Evolutionary conservation across 2,797 vertebrate species (phyloP), one percentile per base, ranked within the genome.

Genomic region (Allobates femoralis): DNA sequence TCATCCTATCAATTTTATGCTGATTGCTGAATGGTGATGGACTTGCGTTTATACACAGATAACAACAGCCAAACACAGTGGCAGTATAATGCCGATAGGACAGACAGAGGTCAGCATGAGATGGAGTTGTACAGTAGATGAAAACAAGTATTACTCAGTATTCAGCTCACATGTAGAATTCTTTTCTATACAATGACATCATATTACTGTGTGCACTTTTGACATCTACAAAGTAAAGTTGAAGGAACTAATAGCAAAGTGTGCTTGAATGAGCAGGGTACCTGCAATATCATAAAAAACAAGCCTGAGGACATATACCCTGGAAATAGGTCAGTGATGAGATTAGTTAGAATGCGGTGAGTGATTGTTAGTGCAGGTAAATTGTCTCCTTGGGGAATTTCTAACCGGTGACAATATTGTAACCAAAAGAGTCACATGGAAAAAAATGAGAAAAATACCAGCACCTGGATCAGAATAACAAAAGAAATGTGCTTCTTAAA

Each of bases 331-430:
- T 81, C 86, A 88, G 46, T 41, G n/a, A 30, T 37, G 30, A 66
- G 82, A 81, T 76, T 67, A 84, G 81, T 81, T 30, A 80, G 46
- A 75, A 62, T 41, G 75, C 32, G 66, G 75, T 41, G 23, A 67
- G 69, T 66, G 69, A 84, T 34, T 81, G 83, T 74, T 81, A 81
- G 11, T 41, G 77, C 77, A 81, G 83, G 83, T 88, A 85, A 85
- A 81, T 81, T 67, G 75, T 81, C 69, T 67, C 83, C 77, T 46
- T 14, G 15, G 86, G 83, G 83, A 81, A 85, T 87, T 80, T 67
- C 56, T 81, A 88, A 76, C 69, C 32, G 77, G 41, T 76, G 75
- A 76, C 69, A 81, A 81, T 56, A 81, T 84, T 75, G 64, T 66
- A 34, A 75, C 55, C 41, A 41, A 79, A 79, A 82, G 3, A 69